A percentile compares a stretch with the other conserved stretches of the same genome.
Conservation (phyloP, 2,888 invertebrate species). For the Pandemis corylana region DNA sequence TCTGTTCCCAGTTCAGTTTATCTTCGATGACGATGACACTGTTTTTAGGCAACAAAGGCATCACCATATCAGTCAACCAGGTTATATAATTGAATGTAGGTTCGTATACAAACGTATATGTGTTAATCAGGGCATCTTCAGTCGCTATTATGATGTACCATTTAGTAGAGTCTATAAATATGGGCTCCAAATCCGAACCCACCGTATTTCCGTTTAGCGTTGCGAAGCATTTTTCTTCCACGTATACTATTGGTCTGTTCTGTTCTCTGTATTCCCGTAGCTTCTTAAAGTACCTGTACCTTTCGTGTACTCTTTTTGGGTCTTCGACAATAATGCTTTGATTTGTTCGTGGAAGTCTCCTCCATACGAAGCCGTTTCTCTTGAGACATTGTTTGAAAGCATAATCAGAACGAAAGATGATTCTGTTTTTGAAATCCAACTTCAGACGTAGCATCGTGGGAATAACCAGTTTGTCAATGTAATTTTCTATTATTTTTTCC, state of each 20-base stretch:
- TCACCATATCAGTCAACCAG: neutral
- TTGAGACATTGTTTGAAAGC: constrained; percentile 12
- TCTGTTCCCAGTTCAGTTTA: constrained; percentile 4
- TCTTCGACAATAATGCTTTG: constrained; percentile 22
- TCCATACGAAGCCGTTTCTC: constrained; percentile 21
- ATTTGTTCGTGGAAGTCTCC: constrained; percentile 2
- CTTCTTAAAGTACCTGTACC: constrained; percentile 19
- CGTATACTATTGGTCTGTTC: constrained; percentile 16
- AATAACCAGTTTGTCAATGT: constrained; percentile 16
- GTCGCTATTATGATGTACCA: constrained; percentile 17
- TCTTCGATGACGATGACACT: constrained; percentile 31
- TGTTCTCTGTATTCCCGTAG: constrained; percentile 22
- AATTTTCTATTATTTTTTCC: constrained; percentile 19
- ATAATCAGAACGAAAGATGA: neutral
- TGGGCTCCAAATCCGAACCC: neutral
- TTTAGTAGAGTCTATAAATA: neutral
- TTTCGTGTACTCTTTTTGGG: constrained; percentile 23
- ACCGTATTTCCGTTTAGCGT: neutral
- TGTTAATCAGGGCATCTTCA: neutral
- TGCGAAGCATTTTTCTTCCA: constrained; percentile 17
- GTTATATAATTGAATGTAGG: neutral
- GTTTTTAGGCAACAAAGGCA: constrained; percentile 14
- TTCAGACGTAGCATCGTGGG: constrained; percentile 9
- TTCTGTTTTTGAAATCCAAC: constrained; percentile 3
- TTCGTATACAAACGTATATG: neutral